Evolutionary conservation across 2,888 invertebrate genomes (phyloP), one percentile per base, ranked within the genome.

Genomic region (Didymodactylos carnosus): DNA sequence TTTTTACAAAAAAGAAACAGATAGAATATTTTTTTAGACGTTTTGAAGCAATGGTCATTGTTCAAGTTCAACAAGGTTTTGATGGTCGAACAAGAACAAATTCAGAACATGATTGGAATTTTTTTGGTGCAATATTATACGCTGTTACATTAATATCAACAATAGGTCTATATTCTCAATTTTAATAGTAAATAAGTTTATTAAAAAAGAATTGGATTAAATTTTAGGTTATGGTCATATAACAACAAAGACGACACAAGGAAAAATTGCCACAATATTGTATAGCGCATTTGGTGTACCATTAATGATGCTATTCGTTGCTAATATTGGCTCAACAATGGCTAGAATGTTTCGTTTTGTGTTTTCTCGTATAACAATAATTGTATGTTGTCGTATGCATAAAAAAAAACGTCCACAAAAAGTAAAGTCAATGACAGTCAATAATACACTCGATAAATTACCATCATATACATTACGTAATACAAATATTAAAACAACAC

Each of bases 241-340:
- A 35, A 73, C 75, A 51, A 72, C 72, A 16, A 70, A 73, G 27
- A 75, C 75, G 14, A 41, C 43, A 19, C 19, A 23, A 35, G 75
- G 75, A 19, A 75, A 75, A 69, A 71, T 73, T 14, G 69, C 70
- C 13, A 75, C 75, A 1, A 73, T 75, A 29, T 23, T 75, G 6
- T 75, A 75, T 39, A 75, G 75, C 51, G 69, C 73, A 19, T 70
- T 75, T 19, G 75, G 75, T 25, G 72, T 75, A 49, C 75, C 75
- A 40, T n/a, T 75, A 70, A 75, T 75, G 75, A 73, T 73, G 72
- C 51, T 75, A 1, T 75, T 75, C 70, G 46, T 72, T 27, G 73
- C 75, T n/a, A 75, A 75, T 51, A 75, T 69, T 13, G 75, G 75
- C 23, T 75, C 75, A 46, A 72, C 75, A 16, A 75, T 72, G 39